Conservation (phyloP, 2,113 vertebrate genomes). For the Morone chrysops region DNA sequence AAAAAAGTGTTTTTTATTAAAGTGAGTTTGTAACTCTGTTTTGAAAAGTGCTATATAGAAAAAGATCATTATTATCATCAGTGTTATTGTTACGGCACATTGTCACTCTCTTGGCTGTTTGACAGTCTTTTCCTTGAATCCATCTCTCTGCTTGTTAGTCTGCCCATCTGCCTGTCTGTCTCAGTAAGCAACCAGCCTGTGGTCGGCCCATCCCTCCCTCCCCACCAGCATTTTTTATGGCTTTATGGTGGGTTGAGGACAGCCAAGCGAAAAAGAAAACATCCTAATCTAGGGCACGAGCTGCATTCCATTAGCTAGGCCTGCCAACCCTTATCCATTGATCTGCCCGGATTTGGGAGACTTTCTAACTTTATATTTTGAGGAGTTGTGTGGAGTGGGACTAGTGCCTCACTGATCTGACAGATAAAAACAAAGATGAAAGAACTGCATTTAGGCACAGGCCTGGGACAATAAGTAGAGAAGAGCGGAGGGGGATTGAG, state of each 20-base stretch:
- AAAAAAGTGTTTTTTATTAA: not conserved
- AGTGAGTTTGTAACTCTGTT: not conserved
- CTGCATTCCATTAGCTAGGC: slow-evolving; percentile 82
- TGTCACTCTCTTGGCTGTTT: slow-evolving; percentile 8
- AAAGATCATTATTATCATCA: not conserved
- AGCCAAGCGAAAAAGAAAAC: slow-evolving; percentile 67
- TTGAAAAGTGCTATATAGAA: not conserved
- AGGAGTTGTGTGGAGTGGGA: slow-evolving; percentile 72
- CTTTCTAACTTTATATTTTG: slow-evolving; percentile 82
- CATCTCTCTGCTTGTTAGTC: slow-evolving; percentile 28
- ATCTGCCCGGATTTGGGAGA: slow-evolving; percentile 79
- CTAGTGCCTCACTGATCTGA: slow-evolving; percentile 77
- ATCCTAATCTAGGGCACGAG: slow-evolving; percentile 80
- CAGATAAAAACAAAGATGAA: slow-evolving; percentile 83
- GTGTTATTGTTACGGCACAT: slow-evolving; percentile 4
- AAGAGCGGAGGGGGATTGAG: slow-evolving; percentile 50
- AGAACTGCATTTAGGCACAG: slow-evolving; percentile 76
- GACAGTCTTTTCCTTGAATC: slow-evolving; percentile 17
- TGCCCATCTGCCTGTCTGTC: slow-evolving; percentile 41
- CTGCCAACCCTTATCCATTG: slow-evolving; percentile 82
- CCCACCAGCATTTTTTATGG: slow-evolving; percentile 27
- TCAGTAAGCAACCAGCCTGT: slow-evolving; percentile 27
- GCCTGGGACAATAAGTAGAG: slow-evolving; percentile 71
- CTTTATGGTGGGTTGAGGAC: slow-evolving; percentile 65
- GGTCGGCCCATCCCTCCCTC: not conserved